These are phyloP conservation scores for Drosophila cognata DNA, from an alignment of 2,888 invertebrate genomes.

Conservation along the genomic window DNA sequence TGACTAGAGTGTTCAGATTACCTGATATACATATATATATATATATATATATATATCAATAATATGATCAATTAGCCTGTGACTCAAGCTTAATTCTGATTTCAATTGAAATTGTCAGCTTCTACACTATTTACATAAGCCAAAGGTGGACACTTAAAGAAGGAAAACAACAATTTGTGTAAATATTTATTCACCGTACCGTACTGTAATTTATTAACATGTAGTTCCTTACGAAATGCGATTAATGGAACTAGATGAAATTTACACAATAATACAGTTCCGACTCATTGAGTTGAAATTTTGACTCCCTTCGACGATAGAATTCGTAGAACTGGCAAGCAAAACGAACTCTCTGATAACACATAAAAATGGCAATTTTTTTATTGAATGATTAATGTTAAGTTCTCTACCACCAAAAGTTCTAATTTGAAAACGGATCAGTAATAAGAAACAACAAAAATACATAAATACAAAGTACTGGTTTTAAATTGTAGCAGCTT, in stretches of 20 bases:
- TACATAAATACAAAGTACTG: not conserved
- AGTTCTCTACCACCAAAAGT: not conserved
- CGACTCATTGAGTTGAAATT: not conserved
- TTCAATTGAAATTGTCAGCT: not conserved
- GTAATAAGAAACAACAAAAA: not conserved
- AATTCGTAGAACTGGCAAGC: not conserved
- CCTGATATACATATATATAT: not conserved
- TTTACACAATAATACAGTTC: not conserved
- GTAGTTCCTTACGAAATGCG: not conserved
- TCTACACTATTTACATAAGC: not conserved
- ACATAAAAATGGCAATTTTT: not conserved
- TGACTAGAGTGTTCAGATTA: not conserved
- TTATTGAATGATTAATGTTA: not conserved
- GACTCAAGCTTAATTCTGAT: not conserved
- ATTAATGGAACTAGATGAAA: not conserved
- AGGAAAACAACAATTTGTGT: not conserved
- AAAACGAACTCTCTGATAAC: not conserved
- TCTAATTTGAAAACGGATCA: not conserved
- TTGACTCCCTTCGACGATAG: not conserved
- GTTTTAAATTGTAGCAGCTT: not conserved
- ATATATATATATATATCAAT: not conserved
- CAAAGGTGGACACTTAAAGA: not conserved
- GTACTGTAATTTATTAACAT: not conserved
- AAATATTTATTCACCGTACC: not conserved
- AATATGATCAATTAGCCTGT: not conserved